Conservation (phyloP, 2,113 vertebrate species). For the Urocolius indicus region DNA sequence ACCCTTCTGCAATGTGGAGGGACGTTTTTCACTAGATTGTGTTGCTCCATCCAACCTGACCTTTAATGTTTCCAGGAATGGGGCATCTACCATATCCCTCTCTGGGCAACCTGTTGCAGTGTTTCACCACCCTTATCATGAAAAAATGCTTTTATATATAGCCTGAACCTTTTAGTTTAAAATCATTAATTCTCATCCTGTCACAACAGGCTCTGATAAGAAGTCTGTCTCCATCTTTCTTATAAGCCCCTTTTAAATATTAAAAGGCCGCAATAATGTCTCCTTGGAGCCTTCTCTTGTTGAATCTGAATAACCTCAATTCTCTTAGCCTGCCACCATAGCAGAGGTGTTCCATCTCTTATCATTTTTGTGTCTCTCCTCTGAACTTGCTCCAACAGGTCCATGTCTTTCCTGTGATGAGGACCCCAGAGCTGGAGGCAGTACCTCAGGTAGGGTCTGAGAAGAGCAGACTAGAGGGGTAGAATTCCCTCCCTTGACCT, state of each 20-base stretch:
- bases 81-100: background rate
- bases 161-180: background rate
- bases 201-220: background rate
- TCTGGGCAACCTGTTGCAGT: background rate
- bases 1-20: background rate
- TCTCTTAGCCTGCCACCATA: background rate
- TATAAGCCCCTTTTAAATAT: background rate
- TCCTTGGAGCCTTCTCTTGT: background rate
- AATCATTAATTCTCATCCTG: background rate
- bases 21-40: background rate
- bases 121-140: background rate
- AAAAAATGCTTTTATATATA: background rate
- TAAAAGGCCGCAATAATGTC: background rate
- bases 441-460: background rate
- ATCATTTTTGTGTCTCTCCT: background rate
- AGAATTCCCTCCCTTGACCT: background rate
- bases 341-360: background rate
- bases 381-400: background rate
- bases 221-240: background rate
- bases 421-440: background rate
- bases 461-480: fast-evolving
- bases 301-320: background rate
- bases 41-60: too few relatives aligned
- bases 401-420: background rate
- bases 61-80: background rate